A percentile compares a stretch with the other conserved stretches of the same genome.
Conservation (phyloP, 1,140 invertebrate species). For the Saccostrea cuccullata region DNA sequence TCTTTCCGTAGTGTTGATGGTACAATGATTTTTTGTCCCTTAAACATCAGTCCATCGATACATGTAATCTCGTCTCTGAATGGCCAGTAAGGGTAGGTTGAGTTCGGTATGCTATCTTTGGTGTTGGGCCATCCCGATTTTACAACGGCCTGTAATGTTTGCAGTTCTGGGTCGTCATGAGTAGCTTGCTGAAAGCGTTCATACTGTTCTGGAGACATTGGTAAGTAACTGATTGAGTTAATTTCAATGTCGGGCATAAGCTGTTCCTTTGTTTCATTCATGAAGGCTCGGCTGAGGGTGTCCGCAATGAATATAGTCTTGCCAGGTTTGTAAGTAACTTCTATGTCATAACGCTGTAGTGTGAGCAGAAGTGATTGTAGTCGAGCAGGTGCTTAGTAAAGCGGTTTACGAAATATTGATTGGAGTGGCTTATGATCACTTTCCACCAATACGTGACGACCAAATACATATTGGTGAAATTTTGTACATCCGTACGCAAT, state of each 20-base stretch:
- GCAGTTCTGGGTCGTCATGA: too few species aligned
- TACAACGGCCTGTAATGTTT: too few species aligned
- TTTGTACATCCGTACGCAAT: constrained; percentile 54
- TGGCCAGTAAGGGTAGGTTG: too few species aligned
- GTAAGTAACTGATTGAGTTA: too few species aligned
- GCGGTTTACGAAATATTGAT: constrained; percentile 74
- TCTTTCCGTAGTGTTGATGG: not conserved
- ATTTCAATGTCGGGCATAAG: too few species aligned
- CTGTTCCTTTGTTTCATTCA: not conserved
- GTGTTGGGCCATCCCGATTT: too few species aligned
- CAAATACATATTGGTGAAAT: constrained; percentile 59
- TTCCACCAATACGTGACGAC: constrained; percentile 63
- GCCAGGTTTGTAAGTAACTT: constrained; percentile 74
- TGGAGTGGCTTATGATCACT: constrained; percentile 76
- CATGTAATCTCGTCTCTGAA: not conserved
- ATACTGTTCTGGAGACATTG: too few species aligned
- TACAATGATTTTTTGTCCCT: not conserved
- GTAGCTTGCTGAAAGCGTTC: too few species aligned
- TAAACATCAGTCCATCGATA: not conserved
- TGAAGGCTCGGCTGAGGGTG: constrained; percentile 46
- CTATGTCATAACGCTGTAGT: constrained; percentile 77
- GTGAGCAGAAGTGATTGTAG: constrained; percentile 76
- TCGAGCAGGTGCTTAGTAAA: constrained; percentile 61
- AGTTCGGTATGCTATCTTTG: too few species aligned
- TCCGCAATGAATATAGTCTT: constrained; percentile 78